Conservation (phyloP, 2,113 vertebrate genomes). For the Neopipo cinnamomea region DNA sequence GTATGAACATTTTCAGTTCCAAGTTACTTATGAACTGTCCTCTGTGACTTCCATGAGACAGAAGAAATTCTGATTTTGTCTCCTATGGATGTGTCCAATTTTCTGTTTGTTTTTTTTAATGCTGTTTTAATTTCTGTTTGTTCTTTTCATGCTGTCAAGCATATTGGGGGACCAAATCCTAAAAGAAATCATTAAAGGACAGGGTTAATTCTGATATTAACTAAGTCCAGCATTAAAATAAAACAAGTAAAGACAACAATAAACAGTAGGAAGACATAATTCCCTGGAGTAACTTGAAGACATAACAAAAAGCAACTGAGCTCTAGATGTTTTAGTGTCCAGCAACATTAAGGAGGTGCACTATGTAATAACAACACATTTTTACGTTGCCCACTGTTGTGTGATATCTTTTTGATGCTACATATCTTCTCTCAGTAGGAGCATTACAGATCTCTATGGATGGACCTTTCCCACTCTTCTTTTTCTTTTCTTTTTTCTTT, state of each 20-base stretch:
- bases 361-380: not conserved
- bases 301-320: not conserved
- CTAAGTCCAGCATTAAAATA: not conserved
- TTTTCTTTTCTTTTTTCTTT: not conserved
- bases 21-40: not conserved
- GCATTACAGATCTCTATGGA: not conserved
- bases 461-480: not conserved
- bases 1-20: not conserved
- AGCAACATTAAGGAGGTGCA: not conserved
- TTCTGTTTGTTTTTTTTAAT: conserved; percentile 27
- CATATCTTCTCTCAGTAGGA: not conserved
- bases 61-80: not conserved
- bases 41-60: not conserved
- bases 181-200: not conserved
- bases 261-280: not conserved
- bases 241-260: not conserved
- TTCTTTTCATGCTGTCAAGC: not conserved
- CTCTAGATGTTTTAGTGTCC: not conserved
- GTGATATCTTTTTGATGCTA: not conserved
- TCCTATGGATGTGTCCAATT: not conserved
- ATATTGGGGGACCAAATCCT: not conserved
- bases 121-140: not conserved
- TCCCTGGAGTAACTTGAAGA: not conserved
- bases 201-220: not conserved
- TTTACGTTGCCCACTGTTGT: not conserved